Conservation (phyloP, 2,797 vertebrate species). For the Hemibagrus guttatus region DNA sequence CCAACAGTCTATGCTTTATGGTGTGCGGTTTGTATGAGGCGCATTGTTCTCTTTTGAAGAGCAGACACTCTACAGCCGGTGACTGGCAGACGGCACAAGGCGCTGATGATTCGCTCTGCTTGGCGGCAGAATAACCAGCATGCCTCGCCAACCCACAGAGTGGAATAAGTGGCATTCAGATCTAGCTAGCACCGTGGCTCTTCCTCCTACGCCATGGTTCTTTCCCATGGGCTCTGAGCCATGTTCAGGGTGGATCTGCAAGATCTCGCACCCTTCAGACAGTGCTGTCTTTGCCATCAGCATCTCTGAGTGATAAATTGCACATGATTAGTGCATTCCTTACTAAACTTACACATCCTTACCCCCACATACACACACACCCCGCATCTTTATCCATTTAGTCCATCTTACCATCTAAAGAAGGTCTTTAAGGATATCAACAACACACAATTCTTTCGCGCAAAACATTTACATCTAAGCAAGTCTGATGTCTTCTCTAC, state of each 20-base stretch:
- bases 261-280: conserved; percentile 51
- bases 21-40: conserved; percentile 27
- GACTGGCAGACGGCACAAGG: conserved; percentile 45
- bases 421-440: conserved; percentile 18
- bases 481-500: not conserved
- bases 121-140: conserved; percentile 77
- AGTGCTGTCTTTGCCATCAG: conserved; percentile 51
- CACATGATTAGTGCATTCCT: conserved; percentile 13
- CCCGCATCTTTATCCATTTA: not conserved
- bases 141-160: conserved; percentile 83
- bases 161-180: conserved; percentile 83
- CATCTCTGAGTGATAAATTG: conserved; percentile 28
- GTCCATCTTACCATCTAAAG: not conserved
- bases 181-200: conserved; percentile 70
- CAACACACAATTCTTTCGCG: not conserved
- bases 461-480: not conserved
- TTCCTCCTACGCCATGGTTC: conserved; percentile 82
- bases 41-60: conserved; percentile 43
- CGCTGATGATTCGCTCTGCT: conserved; percentile 49
- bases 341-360: not conserved
- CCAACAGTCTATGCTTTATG: conserved; percentile 1
- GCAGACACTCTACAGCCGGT: conserved; percentile 33
- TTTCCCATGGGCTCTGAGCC: conserved; percentile 76
- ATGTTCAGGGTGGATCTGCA: conserved; percentile 29
- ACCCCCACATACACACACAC: not conserved